Evolutionary conservation across 2,888 invertebrate genomes (phyloP), one percentile per base, ranked within the genome.

Genomic region (Melanotus villosus): DNA sequence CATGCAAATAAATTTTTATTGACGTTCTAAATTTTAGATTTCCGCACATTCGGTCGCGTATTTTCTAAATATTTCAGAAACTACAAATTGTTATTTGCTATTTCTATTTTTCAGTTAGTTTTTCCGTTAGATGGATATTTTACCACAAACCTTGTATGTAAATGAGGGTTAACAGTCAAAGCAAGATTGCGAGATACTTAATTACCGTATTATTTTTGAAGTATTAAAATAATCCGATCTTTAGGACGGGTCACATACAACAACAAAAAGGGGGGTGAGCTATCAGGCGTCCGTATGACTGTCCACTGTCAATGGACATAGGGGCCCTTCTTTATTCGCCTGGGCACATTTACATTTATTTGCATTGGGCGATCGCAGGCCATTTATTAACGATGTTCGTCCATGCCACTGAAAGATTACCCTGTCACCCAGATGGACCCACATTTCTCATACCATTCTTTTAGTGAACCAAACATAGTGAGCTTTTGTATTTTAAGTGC

Each of bases 381-480:
- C 83, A 83, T 84, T 84, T 84, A 84, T 84, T 82, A 82, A 80
- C 81, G 79, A 81, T 80, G 79, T 80, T 80, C 81, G 80, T 76
- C 65, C 78, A 79, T 82, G 83, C 83, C 83, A 83, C 79, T 82
- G 80, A 83, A 82, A 81, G 84, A 83, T 84, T 84, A 84, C 78
- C 50, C 82, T 82, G 84, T 83, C 84, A 81, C 77, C 82, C 83
- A 82, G 81, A 80, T 79, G 77, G 76, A 78, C 77, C 79, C 77
- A 78, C 80, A 80, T 80, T 80, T 81, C 80, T 80, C 78, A 80
- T 70, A 45, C 59, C 30, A 69, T 65, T 65, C 65, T 69, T 69
- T 69, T 63, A 36, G 18, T 52, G 38, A 36, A 57, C 12, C 4
- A 52, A 38, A 2, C 38, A 34, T n/a, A 34, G n/a, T 7, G 7